Conservation (phyloP, 2,797 vertebrate genomes). For the Columba guinea region DNA sequence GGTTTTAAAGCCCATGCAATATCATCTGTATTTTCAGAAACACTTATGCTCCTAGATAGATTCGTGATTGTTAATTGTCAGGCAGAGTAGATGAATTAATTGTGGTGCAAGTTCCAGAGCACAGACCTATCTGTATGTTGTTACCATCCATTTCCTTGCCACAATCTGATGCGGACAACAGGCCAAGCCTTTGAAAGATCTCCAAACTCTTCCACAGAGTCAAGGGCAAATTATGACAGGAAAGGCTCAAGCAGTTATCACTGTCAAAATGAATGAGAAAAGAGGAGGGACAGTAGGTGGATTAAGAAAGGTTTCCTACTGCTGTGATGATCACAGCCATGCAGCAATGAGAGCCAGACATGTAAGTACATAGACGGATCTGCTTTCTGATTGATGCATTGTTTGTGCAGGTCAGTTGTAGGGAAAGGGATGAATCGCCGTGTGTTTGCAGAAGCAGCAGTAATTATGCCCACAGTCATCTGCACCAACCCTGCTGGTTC, state of each 20-base stretch:
- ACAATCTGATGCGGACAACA: conserved; percentile 37
- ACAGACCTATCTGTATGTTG: background rate
- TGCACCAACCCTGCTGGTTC: background rate
- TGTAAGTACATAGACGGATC: conserved; percentile 17
- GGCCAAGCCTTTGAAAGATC: conserved; percentile 62
- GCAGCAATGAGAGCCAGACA: conserved; percentile 22
- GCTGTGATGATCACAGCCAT: conserved; percentile 43
- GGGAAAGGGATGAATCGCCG: background rate
- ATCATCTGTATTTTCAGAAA: background rate
- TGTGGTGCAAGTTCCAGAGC: background rate
- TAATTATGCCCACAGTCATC: background rate
- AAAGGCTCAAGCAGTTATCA: conserved; percentile 53
- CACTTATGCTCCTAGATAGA: background rate
- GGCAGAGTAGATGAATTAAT: conserved; percentile 1
- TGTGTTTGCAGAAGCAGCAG: background rate
- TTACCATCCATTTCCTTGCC: conserved; percentile 31
- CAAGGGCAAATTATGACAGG: conserved; percentile 61
- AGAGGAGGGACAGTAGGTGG: conserved; percentile 57
- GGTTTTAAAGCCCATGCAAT: background rate
- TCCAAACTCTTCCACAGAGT: conserved; percentile 48
- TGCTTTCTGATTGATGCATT: conserved; percentile 56
- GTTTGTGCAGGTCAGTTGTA: conserved; percentile 57
- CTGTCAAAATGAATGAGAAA: conserved; percentile 49
- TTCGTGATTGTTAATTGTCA: conserved; percentile 19
- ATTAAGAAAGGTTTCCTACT: conserved; percentile 51